Conservation (phyloP, 1,140 invertebrate genomes). For the Orchestia grillus region DNA sequence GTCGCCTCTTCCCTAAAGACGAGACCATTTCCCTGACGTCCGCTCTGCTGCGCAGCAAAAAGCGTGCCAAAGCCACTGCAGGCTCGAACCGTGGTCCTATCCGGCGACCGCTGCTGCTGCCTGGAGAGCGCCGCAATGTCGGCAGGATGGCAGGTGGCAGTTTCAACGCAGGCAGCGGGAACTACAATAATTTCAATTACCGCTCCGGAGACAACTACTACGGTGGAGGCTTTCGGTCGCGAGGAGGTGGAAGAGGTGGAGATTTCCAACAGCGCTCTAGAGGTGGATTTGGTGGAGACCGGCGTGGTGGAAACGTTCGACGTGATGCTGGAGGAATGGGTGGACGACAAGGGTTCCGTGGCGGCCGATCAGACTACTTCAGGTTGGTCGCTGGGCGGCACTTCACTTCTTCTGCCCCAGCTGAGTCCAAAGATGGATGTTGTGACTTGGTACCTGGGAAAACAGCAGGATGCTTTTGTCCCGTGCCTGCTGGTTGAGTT, state of each 20-base stretch:
- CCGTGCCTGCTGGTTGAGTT: background rate
- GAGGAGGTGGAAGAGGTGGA: constrained; percentile 38
- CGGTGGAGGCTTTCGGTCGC: constrained; percentile 69
- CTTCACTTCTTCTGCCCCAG: background rate
- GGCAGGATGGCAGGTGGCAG: background rate
- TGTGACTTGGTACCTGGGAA: background rate
- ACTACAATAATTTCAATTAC: constrained; percentile 71
- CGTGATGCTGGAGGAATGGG: constrained; percentile 24
- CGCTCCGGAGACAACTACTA: constrained; percentile 71
- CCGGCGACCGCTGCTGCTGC: constrained; percentile 66
- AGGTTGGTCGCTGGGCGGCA: constrained; percentile 44
- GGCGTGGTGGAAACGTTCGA: constrained; percentile 31
- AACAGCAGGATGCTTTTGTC: background rate
- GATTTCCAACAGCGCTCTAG: constrained; percentile 41
- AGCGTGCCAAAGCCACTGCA: constrained; percentile 78
- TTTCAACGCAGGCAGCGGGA: background rate
- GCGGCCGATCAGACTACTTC: constrained; percentile 28
- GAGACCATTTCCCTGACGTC: constrained; percentile 92
- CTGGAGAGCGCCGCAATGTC: constrained; percentile 70
- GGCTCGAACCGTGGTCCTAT: constrained; percentile 66
- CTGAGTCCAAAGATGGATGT: background rate
- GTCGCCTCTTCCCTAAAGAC: constrained; percentile 93
- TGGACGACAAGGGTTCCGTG: constrained; percentile 3
- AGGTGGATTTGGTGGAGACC: constrained; percentile 29
- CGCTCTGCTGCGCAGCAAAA: constrained; percentile 89